Evolutionary conservation across 2,113 vertebrate genomes (phyloP).

Genomic region (Lasiurus borealis): DNA sequence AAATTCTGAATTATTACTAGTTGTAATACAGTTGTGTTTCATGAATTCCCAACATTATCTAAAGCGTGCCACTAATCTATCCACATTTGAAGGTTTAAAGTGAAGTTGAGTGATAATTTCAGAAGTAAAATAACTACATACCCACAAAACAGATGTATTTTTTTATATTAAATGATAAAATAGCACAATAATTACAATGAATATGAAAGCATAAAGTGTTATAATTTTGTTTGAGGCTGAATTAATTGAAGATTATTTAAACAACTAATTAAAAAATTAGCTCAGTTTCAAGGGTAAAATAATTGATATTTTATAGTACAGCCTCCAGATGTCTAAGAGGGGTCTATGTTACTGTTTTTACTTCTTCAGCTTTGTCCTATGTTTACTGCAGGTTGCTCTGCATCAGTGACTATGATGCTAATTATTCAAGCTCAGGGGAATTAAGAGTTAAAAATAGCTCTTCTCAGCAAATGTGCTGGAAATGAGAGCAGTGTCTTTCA

Average conservation of each 20-base stretch:
- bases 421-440: background rate
- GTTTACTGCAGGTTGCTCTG: background rate
- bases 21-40: background rate
- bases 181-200: background rate
- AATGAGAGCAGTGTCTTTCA: background rate
- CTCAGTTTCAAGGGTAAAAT: background rate
- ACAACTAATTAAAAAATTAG: background rate
- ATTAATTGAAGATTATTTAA: slow-evolving; percentile 15
- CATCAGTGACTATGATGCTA: background rate
- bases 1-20: slow-evolving; percentile 32
- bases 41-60: slow-evolving; percentile 33
- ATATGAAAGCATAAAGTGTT: background rate
- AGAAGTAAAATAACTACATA: background rate
- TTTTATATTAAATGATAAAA: background rate
- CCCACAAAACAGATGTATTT: background rate
- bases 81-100: background rate
- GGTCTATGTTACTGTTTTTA: background rate
- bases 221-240: background rate
- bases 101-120: background rate
- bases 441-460: background rate
- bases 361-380: background rate
- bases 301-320: background rate
- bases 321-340: background rate
- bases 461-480: background rate
- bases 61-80: background rate